These are phyloP conservation scores for Todiramphus chloris DNA, from an alignment of 2,113 vertebrate genomes.

Conservation along the genomic window DNA sequence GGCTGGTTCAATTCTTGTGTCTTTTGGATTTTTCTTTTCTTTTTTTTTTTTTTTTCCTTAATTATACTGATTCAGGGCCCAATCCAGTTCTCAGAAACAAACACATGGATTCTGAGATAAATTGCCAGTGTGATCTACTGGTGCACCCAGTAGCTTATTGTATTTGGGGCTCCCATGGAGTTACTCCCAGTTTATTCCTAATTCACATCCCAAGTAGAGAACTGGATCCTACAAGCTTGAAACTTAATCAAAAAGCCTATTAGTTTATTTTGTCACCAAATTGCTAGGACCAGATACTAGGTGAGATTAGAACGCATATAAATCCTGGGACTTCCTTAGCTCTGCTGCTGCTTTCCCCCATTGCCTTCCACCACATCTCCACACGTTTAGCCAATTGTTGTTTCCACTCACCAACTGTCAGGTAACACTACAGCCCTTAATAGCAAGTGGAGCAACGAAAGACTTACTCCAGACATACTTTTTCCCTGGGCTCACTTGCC, in stretches of 20 bases:
- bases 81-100: background rate
- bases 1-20: background rate
- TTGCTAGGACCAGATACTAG: background rate
- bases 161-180: background rate
- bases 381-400: background rate
- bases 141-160: background rate
- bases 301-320: background rate
- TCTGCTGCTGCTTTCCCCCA: background rate
- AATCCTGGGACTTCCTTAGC: background rate
- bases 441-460: background rate
- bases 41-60: background rate
- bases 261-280: background rate
- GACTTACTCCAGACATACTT: background rate
- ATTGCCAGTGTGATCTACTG: fast-evolving
- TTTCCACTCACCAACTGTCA: background rate
- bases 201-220: background rate
- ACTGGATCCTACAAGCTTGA: background rate
- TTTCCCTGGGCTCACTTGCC: background rate
- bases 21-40: background rate
- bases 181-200: background rate
- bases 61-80: background rate
- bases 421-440: background rate
- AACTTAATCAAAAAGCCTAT: background rate
- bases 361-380: background rate
- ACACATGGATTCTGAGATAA: background rate